Base-by-base conservation (phyloP, 2,888 invertebrate genomes). In the Andrena haemorrhoa region DNA sequence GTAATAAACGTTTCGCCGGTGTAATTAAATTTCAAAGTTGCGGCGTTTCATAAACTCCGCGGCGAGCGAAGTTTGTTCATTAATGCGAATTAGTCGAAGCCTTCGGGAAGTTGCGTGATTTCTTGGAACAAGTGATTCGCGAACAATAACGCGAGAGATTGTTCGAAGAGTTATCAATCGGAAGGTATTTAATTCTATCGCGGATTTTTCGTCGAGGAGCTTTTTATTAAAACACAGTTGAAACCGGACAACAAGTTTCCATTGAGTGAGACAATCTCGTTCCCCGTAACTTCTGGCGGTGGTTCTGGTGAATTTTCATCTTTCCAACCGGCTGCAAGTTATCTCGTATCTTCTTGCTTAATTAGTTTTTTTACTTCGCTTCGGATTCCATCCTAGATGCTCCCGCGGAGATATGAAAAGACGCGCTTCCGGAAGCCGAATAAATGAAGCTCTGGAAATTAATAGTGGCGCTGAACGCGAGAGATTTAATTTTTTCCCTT, bases 281-380 rank as follows among this genome's bases (percentile, higher is more conserved):
- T 64, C 69, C 23, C 49, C 49, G 60, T 53, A 58, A 70, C 65
- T 51, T 71, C 20, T 31, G 6, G 31, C 70, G 51, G 49, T 41
- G 20, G 16, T 65, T 31, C 60, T 51, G 35, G 53, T 64, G 64
- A 77, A 79, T 70, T 79, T 58, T 70, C 78, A 63, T 76, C 77
- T 56, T 16, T 31, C 23, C n/a, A 29, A 51, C 75, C 7, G 7
- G 41, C 47, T 29, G 20, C 29, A 64, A 76, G 53, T 76, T 76
- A 49, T 64, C 76, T 35, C 69, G 47, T 58, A 56, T 69, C 63
- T 63, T 23, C 69, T 69, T 29, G 49, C 51, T 63, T 79, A 79
- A 79, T 79, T 79, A 76, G 63, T 64, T 79, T 79, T 79, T 79
- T 69, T 35, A 76, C 63, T 79, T 76, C 76, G 79, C 58, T 69